phyloP scores from a whole-genome alignment of 2,113 vertebrate species.

The Menura novaehollandiae region DNA sequence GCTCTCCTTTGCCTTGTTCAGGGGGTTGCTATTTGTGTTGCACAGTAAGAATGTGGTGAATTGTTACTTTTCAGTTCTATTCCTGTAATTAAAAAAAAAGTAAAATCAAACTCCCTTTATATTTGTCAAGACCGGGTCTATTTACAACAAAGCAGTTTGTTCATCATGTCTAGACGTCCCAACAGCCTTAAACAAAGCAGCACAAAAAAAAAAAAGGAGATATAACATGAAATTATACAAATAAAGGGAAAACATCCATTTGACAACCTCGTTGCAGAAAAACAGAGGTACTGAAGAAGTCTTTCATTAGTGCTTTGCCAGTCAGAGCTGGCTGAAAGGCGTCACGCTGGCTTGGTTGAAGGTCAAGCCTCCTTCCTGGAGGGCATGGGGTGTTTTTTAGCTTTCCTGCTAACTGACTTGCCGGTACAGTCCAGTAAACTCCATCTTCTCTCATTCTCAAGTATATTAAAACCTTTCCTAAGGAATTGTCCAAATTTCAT shows the following conservation, averaged over 20 bases:
- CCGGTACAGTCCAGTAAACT: not conserved
- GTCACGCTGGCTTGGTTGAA: not conserved
- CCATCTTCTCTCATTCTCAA: not conserved
- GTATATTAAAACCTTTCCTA: not conserved
- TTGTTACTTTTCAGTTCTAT: not conserved
- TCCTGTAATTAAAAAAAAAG: not conserved
- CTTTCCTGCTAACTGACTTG: not conserved
- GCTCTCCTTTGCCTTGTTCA: not conserved
- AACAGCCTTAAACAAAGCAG: not conserved
- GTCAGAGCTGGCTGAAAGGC: not conserved
- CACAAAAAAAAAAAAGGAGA: not conserved
- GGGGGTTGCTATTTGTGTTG: not conserved
- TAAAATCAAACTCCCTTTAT: not conserved
- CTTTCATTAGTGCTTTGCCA: not conserved
- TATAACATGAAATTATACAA: not conserved
- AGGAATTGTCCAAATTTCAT: not conserved
- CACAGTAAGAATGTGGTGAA: not conserved
- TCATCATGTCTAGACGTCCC: not conserved
- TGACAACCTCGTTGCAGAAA: not conserved
- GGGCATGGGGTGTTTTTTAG: not conserved
- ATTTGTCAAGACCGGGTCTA: not conserved
- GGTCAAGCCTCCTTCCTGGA: not conserved
- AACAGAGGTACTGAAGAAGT: not conserved
- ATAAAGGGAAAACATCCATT: not conserved
- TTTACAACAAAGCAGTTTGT: not conserved